Percentiles rank a stretch among this genome's conserved stretches.
phyloP scores from a whole-genome alignment of 2,888 invertebrate species.

The Gymnosoma rotundatum region DNA sequence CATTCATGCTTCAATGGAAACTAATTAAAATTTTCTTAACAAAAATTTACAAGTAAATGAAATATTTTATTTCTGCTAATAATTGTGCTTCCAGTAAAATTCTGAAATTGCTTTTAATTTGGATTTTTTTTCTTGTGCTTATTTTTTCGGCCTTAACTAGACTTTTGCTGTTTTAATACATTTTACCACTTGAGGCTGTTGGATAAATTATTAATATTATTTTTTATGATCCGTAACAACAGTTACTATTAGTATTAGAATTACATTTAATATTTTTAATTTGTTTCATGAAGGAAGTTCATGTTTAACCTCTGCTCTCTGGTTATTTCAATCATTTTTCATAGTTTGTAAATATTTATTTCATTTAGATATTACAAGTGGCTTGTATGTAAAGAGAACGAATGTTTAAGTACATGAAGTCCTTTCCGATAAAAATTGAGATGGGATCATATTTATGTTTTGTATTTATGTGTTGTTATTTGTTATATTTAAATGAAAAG shows the following conservation, averaged over 20 bases:
- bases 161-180: conserved; percentile 34
- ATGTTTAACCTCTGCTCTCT: conserved; percentile 30
- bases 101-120: conserved; percentile 25
- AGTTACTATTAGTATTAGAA: conserved; percentile 17
- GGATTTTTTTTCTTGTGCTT: not conserved
- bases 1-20: not conserved
- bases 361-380: conserved; percentile 55
- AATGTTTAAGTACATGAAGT: not conserved
- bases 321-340: conserved; percentile 60
- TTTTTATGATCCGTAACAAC: conserved; percentile 39
- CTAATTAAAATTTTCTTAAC: not conserved
- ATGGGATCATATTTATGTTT: conserved; percentile 41
- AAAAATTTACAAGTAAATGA: not conserved
- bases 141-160: not conserved
- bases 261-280: not conserved
- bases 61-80: conserved; percentile 22
- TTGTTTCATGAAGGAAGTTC: not conserved
- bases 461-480: not conserved
- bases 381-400: conserved; percentile 2
- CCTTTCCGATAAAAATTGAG: conserved; percentile 42
- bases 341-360: conserved; percentile 53
- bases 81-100: conserved; percentile 4
- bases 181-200: conserved; percentile 52
- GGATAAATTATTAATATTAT: conserved; percentile 64
- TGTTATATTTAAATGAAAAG: not conserved